Conservation (phyloP, 2,113 vertebrate genomes). For the Pterocles burchelli region DNA sequence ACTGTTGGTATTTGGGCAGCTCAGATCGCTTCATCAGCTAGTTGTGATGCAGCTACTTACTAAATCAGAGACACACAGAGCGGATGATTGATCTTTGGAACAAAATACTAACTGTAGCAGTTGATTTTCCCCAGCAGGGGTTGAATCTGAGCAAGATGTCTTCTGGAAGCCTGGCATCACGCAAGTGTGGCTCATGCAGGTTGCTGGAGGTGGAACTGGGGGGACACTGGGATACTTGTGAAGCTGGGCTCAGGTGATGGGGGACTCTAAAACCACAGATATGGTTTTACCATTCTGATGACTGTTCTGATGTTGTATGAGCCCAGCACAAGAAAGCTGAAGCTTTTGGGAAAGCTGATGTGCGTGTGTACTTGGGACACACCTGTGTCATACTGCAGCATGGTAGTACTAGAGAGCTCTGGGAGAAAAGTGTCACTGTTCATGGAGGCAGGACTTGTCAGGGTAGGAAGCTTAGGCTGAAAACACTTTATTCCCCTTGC, state of each 20-base stretch:
- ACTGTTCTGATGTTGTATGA: not conserved
- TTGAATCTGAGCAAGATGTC: not conserved
- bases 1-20: not conserved
- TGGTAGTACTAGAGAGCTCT: not conserved
- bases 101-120: not conserved
- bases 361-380: not conserved
- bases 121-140: not conserved
- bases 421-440: not conserved
- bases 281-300: not conserved
- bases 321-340: not conserved
- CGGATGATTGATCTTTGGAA: rapidly evolving
- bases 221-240: not conserved
- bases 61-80: not conserved
- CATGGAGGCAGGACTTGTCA: not conserved
- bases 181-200: rapidly evolving
- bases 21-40: not conserved
- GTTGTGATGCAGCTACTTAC: not conserved
- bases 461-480: not conserved
- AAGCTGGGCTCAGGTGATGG: not conserved
- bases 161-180: not conserved
- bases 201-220: not conserved
- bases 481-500: slow-evolving; percentile 34
- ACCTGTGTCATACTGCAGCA: not conserved
- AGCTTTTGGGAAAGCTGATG: not conserved
- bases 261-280: not conserved